Evolutionary conservation across 1,140 invertebrate genomes (phyloP), one percentile per base, ranked within the genome.

Genomic region (Hestina assimilis): DNA sequence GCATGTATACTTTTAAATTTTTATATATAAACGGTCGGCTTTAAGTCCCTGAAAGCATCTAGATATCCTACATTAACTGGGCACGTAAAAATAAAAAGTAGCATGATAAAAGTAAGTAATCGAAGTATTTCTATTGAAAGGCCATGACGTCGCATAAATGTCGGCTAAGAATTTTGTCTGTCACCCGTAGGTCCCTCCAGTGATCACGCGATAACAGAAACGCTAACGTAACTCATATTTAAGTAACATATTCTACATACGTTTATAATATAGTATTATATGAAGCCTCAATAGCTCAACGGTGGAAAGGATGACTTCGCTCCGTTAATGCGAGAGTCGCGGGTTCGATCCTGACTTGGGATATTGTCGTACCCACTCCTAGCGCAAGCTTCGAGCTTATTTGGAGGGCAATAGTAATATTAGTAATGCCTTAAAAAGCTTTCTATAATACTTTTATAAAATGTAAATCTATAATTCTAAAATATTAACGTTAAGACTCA

Each of bases 41-140:
- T 12, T 8, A 31, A 12, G 8, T 3, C n/a, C 11, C 9, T 38
- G 3, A 38, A 38, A 35, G 6, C 15, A 5, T 38, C 5, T 3
- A 38, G 33, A 31, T 51, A 33, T 12, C 14, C 33, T 17, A 31
- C 47, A 51, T 51, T 40, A 51, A 51, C 47, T 51, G 33, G 47
- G 17, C 33, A 28, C n/a, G 15, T 19, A 19, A 11, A 33, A 33
- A 33, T 14, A 61, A 61, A 61, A 61, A 41, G 38, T 61, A 20
- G 45, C 47, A 28, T 50, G 51, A 63, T 59, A 58, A 58, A 54
- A 63, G 40, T 63, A 55, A 55, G 45, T 48, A 77, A 81, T 83
- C 78, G 73, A 76, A 75, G 75, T 69, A 82, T 83, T 83, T 83
- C 79, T 84, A 86, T 87, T 79, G 79, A 83, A 63, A 65, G 59